phyloP scores from a whole-genome alignment of 1,140 invertebrate species.

The Drosophila neocordata region DNA sequence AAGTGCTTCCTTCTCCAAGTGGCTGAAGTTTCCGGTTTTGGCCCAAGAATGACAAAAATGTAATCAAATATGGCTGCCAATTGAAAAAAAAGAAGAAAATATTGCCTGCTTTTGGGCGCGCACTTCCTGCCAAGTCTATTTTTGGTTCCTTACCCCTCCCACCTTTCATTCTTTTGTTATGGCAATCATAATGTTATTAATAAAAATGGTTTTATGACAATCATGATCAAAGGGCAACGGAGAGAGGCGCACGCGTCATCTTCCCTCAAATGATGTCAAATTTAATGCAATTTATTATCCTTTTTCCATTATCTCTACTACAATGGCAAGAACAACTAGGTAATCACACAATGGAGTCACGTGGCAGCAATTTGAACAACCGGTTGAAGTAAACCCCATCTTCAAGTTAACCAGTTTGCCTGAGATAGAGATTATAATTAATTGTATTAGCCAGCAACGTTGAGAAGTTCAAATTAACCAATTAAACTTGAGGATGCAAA shows the following conservation, averaged over 20 bases:
- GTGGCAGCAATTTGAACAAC: slow-evolving; percentile 78
- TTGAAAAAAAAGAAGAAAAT: slow-evolving; percentile 3
- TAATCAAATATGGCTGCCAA: slow-evolving; percentile 29
- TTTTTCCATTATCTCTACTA: slow-evolving; percentile 77
- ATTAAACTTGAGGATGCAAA: slow-evolving; percentile 51
- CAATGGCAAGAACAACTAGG: slow-evolving; percentile 43
- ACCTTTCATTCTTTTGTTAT: slow-evolving; percentile 5
- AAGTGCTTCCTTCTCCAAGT: slow-evolving; percentile 68
- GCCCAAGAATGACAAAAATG: slow-evolving; percentile 13
- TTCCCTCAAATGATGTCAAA: slow-evolving; percentile 59
- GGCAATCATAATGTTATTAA: slow-evolving; percentile 77
- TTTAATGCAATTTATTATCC: slow-evolving; percentile 83
- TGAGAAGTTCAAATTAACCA: slow-evolving; percentile 79
- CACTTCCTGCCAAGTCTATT: not conserved
- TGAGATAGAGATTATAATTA: slow-evolving; percentile 66
- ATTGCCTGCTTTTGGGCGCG: slow-evolving; percentile 21
- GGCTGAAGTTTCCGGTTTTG: slow-evolving; percentile 48
- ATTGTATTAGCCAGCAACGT: slow-evolving; percentile 63
- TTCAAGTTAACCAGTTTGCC: slow-evolving; percentile 24
- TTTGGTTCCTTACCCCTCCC: not conserved
- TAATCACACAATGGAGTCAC: slow-evolving; percentile 72
- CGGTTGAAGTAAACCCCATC: slow-evolving; percentile 29
- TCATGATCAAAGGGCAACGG: slow-evolving; percentile 57
- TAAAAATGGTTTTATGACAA: slow-evolving; percentile 72
- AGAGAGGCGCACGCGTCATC: slow-evolving; percentile 42